Evolutionary conservation across 2,888 invertebrate genomes (phyloP).

Genomic region (Heterodera filipjevi): DNA sequence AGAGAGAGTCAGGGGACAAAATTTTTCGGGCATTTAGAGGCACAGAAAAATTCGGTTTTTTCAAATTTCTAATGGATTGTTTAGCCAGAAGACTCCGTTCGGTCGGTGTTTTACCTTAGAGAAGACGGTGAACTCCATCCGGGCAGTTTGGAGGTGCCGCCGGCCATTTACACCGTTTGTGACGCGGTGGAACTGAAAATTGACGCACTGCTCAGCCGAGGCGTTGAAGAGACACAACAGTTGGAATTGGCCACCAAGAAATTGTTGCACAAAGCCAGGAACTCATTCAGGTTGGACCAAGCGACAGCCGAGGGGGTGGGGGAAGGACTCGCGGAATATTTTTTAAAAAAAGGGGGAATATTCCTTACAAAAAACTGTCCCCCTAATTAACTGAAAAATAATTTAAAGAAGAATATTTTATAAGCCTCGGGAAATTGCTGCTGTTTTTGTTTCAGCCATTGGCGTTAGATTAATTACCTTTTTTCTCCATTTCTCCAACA

Average conservation of each 20-base stretch:
- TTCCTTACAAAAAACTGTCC: too few species aligned
- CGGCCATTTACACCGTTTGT: conserved; percentile 12
- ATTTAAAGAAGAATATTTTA: too few species aligned
- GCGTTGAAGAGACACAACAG: conserved; percentile 38
- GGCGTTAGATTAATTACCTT: neutral
- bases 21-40: too few species aligned
- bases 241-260: conserved; percentile 38
- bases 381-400: too few species aligned
- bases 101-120: conserved; percentile 56
- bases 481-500: neutral
- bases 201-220: conserved; percentile 35
- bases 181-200: conserved; percentile 27
- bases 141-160: conserved; percentile 54
- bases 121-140: conserved; percentile 57
- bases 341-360: conserved; percentile 27
- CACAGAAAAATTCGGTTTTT: too few species aligned
- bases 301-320: too few species aligned
- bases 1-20: too few species aligned
- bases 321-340: neutral
- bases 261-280: conserved; percentile 41
- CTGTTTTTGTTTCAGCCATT: too few species aligned
- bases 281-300: conserved; percentile 41
- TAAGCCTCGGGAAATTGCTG: too few species aligned
- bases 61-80: neutral
- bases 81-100: conserved; percentile 20